A percentile compares a stretch with the other conserved stretches of the same genome.
Evolutionary conservation across 2,888 invertebrate species (phyloP).

Genomic region (Danaus chrysippus): DNA sequence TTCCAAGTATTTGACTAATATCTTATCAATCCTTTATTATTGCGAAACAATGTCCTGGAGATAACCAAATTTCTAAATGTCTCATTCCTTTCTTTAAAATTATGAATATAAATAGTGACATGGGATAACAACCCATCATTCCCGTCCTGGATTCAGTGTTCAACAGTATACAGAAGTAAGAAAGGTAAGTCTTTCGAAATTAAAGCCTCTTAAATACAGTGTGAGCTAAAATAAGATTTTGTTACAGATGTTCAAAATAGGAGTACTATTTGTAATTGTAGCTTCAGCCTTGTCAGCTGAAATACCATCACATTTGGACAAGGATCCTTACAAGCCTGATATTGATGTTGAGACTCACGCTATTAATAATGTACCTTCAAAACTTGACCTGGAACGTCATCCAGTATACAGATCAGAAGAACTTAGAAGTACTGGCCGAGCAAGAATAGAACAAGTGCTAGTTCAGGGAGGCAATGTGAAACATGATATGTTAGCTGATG

Average conservation of each 20-base stretch:
- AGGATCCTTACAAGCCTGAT: conserved; percentile 50
- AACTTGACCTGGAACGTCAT: conserved; percentile 41
- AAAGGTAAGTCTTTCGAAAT: conserved; percentile 45
- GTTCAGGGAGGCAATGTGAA: conserved; percentile 52
- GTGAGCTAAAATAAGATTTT: conserved; percentile 13
- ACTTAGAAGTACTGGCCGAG: conserved; percentile 48
- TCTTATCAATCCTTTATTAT: conserved; percentile 49
- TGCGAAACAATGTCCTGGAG: conserved; percentile 56
- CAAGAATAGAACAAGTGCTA: conserved; percentile 55
- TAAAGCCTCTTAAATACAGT: not conserved
- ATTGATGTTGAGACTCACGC: conserved; percentile 43
- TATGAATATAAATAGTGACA: conserved; percentile 52
- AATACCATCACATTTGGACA: conserved; percentile 50
- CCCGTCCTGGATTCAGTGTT: conserved; percentile 26
- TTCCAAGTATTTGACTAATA: conserved; percentile 62
- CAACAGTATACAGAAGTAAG: conserved; percentile 28
- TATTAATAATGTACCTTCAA: conserved; percentile 45
- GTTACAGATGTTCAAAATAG: conserved; percentile 58
- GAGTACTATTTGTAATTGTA: conserved; percentile 41
- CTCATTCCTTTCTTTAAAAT: conserved; percentile 32
- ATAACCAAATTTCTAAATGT: conserved; percentile 42
- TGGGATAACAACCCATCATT: conserved; percentile 42
- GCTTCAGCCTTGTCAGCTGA: conserved; percentile 51
- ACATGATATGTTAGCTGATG: conserved; percentile 67
- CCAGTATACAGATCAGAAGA: conserved; percentile 60